Base-by-base conservation (phyloP, 2,113 vertebrate genomes). In the Rostratula benghalensis region DNA sequence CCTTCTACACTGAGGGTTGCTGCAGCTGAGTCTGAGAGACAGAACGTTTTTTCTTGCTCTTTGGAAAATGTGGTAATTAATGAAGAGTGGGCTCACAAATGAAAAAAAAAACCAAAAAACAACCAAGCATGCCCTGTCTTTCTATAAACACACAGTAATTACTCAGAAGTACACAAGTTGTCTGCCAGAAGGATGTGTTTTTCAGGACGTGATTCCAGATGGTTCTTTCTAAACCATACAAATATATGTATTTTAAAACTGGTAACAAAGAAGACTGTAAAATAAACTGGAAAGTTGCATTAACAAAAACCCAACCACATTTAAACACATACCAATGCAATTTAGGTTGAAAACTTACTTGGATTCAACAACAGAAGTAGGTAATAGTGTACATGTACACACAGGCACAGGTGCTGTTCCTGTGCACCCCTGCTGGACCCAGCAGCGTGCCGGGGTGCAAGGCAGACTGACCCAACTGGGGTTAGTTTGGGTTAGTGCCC, bases 151-250 rank as follows among this genome's bases (percentile, higher is more conserved):
- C 35, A 50, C 41, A 5, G 43, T 71, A 78, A 93, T 94, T 92
- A 64, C 48, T 51, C 43, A 46, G 33, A 83, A 92, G 83, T 45
- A 53, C 48, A 41, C 45, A 16, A 85, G 60, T 15, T 51, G 33
- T 41, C 56, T 90, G 88, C 86, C 93, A 95, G 82, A 81, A 93
- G 68, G 83, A 81, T 53, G 37, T 68, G 69, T 90, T 93, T 83
- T 81, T 78, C 80, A 78, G 79, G 30, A 64, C 1, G 0, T n/a
- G 85, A 17, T 68, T 90, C 88, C 94, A 96, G 95, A 94, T 95
- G 92, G 92, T 81, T 86, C 80, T 84, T 94, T 78, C 87, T 88
- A 56, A 89, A 61, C 73, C 65, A 1, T 89, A 64, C 78, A 94
- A 92, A 94, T 91, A 71, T 27, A 87, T 48, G 56, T 63, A 63